These are phyloP conservation scores for Emydocephalus ijimae DNA, from an alignment of 2,113 vertebrate genomes.

Conservation along the genomic window DNA sequence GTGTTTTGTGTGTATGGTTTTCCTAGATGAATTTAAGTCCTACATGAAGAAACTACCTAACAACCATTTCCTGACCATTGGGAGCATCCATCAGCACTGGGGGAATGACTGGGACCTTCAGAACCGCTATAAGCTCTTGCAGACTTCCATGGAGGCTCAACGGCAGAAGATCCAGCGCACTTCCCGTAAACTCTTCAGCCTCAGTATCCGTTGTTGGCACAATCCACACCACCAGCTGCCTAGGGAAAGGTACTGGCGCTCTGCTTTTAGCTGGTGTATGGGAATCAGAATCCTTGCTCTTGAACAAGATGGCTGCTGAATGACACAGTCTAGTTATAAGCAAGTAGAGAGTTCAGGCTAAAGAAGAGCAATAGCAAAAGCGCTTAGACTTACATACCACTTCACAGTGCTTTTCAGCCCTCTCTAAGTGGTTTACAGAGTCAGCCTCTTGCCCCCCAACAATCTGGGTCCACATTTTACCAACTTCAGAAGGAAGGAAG, in stretches of 20 bases:
- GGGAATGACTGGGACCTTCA: constrained; percentile 98
- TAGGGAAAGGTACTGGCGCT: constrained; percentile 84
- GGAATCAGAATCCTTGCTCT: background rate
- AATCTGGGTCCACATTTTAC: too few relatives aligned
- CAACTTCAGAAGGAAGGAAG: background rate
- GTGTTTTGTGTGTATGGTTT: constrained; percentile 40
- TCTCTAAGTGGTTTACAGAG: too few relatives aligned
- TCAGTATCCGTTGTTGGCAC: constrained; percentile 95
- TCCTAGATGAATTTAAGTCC: constrained; percentile 94
- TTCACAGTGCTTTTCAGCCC: too few relatives aligned
- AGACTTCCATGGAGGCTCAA: constrained; percentile 89
- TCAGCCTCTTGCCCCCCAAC: too few relatives aligned
- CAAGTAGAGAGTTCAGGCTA: background rate
- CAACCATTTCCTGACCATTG: constrained; percentile 95
- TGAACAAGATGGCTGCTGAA: background rate
- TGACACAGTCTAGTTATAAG: background rate
- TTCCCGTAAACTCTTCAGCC: constrained; percentile 94
- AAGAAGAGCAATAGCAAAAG: background rate
- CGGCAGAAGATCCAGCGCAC: constrained; percentile 93
- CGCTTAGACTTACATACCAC: too few relatives aligned
- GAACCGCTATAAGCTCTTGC: constrained; percentile 92
- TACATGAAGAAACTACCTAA: constrained; percentile 96
- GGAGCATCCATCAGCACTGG: constrained; percentile 97
- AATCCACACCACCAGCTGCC: constrained; percentile 99
- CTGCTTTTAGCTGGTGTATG: too few relatives aligned